phyloP scores from a whole-genome alignment of 2,888 invertebrate species.

The Lithophane leautieri region DNA sequence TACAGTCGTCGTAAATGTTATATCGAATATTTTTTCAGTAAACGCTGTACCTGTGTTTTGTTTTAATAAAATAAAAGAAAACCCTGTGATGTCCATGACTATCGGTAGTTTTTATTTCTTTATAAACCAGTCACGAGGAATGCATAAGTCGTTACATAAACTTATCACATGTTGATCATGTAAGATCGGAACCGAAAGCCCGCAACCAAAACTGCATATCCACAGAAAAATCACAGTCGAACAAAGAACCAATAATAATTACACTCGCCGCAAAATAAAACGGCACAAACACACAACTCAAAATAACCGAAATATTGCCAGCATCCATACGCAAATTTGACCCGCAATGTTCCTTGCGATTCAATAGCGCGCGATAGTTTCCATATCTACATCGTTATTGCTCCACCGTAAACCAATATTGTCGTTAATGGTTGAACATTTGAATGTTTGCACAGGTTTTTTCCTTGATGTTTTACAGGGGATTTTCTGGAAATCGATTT shows the following conservation, averaged over 20 bases:
- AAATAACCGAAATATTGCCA: slow-evolving; percentile 65
- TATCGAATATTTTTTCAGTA: not conserved
- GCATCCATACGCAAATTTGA: slow-evolving; percentile 66
- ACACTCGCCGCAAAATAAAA: slow-evolving; percentile 44
- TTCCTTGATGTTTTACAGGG: slow-evolving; percentile 68
- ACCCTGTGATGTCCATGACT: not conserved
- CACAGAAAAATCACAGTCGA: not conserved
- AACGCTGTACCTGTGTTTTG: slow-evolving; percentile 2
- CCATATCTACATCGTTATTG: slow-evolving; percentile 78
- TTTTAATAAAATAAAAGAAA: slow-evolving; percentile 9
- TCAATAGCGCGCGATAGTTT: slow-evolving; percentile 76
- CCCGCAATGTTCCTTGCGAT: slow-evolving; percentile 67
- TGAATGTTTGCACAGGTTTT: slow-evolving; percentile 76
- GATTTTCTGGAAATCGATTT: slow-evolving; percentile 52
- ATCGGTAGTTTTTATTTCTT: not conserved
- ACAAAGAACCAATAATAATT: slow-evolving; percentile 33
- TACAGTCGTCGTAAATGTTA: slow-evolving; percentile 41
- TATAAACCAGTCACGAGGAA: too few species aligned
- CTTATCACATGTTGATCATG: too few species aligned
- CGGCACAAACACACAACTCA: slow-evolving; percentile 24
- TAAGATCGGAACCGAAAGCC: not conserved
- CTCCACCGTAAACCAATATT: slow-evolving; percentile 77
- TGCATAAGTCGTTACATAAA: too few species aligned
- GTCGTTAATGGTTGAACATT: slow-evolving; percentile 80
- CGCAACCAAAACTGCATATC: slow-evolving; percentile 2